Evolutionary conservation across 2,888 invertebrate species (phyloP).

Genomic region (Lepidonotus clava): DNA sequence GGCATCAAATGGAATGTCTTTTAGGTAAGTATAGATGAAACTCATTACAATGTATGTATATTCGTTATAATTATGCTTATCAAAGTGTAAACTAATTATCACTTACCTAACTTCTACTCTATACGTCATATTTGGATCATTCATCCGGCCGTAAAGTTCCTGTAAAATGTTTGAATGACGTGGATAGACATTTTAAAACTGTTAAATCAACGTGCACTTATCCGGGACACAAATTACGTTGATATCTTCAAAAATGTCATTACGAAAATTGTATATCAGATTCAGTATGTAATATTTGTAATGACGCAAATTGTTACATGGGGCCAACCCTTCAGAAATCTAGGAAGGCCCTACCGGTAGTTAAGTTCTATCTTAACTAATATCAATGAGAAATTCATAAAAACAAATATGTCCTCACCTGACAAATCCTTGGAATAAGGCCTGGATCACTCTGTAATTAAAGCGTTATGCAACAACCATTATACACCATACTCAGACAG

Average conservation of each 20-base stretch:
- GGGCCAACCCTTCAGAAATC: neutral
- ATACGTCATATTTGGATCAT: slow-evolving; percentile 75
- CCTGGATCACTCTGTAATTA: slow-evolving; percentile 73
- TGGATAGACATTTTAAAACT: neutral
- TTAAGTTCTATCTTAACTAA: neutral
- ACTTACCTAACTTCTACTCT: slow-evolving; percentile 81
- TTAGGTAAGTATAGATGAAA: too few species aligned
- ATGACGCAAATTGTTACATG: neutral
- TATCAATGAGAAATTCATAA: neutral
- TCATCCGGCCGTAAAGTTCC: slow-evolving; percentile 78
- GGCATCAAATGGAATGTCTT: too few species aligned
- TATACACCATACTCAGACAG: neutral
- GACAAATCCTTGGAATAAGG: slow-evolving; percentile 77
- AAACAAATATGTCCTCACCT: slow-evolving; percentile 61
- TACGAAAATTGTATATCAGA: too few species aligned
- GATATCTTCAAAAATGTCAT: too few species aligned
- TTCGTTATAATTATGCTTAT: too few species aligned
- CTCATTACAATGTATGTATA: too few species aligned
- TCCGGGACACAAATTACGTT: too few species aligned
- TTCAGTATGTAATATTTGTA: too few species aligned
- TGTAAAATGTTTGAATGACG: slow-evolving; percentile 62
- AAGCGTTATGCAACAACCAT: too few species aligned
- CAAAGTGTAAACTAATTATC: too few species aligned
- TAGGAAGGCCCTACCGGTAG: neutral
- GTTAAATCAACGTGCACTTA: neutral